Conservation (phyloP, 2,113 vertebrate species). For the Furnarius figulus region DNA sequence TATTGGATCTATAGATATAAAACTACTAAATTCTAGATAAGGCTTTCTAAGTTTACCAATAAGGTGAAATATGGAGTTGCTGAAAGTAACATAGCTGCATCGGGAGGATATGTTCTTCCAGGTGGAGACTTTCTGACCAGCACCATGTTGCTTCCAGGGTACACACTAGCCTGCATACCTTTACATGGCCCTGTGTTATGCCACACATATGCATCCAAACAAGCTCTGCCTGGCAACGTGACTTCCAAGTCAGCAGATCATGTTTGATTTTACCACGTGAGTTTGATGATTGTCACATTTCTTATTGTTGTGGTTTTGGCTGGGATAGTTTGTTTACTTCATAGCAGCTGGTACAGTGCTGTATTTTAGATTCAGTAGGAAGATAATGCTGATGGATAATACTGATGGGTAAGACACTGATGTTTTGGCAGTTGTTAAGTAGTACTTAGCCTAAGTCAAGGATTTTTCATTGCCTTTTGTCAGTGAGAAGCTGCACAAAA, state of each 20-base stretch:
- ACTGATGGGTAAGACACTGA: background rate
- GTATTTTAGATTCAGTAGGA: background rate
- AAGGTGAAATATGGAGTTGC: background rate
- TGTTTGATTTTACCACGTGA: background rate
- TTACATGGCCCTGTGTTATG: background rate
- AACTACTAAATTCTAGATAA: background rate
- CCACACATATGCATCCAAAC: fast-evolving
- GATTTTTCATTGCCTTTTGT: background rate
- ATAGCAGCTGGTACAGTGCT: background rate
- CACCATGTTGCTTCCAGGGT: background rate
- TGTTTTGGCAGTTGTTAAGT: background rate
- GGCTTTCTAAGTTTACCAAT: background rate
- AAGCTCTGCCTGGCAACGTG: background rate
- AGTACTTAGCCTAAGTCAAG: background rate
- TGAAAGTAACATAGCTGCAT: background rate
- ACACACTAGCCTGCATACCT: background rate
- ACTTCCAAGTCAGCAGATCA: background rate
- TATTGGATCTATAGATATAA: background rate
- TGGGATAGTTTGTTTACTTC: background rate
- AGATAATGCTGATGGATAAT: background rate
- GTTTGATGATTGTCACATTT: background rate
- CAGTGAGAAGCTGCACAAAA: background rate
- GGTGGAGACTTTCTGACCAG: background rate
- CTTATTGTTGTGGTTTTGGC: background rate
- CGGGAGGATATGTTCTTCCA: background rate